Percentiles rank a stretch among this genome's conserved stretches.
Evolutionary conservation across 2,113 vertebrate species (phyloP).

Genomic region (Bettongia penicillata): DNA sequence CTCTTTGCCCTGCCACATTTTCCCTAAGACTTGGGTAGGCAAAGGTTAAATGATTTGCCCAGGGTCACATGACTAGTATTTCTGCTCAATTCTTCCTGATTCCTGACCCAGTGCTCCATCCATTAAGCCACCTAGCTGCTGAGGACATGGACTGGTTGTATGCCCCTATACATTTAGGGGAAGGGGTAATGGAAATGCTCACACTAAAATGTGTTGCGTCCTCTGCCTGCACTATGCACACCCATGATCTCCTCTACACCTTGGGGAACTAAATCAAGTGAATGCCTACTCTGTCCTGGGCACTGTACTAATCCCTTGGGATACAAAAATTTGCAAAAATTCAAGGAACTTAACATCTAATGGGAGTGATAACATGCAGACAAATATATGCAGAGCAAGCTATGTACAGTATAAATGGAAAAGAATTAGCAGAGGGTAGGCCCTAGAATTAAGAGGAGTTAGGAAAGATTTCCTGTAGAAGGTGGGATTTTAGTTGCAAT

Average conservation of each 20-base stretch:
- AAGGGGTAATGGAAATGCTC: neutral
- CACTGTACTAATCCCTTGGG: neutral
- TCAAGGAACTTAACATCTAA: neutral
- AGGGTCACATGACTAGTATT: neutral
- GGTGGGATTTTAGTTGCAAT: neutral
- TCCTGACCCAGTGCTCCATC: neutral
- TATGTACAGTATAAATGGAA: neutral
- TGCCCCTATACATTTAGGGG: neutral
- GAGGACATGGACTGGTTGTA: neutral
- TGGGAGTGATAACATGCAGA: neutral
- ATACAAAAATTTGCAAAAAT: neutral
- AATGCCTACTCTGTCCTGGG: neutral
- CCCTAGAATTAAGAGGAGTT: neutral
- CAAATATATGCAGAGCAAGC: neutral
- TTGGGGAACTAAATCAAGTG: neutral
- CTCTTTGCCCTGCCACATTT: neutral
- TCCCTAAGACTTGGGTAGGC: neutral
- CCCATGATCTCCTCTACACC: neutral
- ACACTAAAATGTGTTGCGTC: neutral
- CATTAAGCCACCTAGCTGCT: neutral
- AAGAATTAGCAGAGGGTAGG: neutral
- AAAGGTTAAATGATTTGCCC: neutral
- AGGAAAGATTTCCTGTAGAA: too few species aligned
- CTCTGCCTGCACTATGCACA: neutral
- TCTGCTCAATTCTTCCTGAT: neutral